A percentile compares a stretch with the other conserved stretches of the same genome.
These are phyloP conservation scores for Nasonovia ribisnigri DNA, from an alignment of 2,888 invertebrate genomes.

Conservation along the genomic window DNA sequence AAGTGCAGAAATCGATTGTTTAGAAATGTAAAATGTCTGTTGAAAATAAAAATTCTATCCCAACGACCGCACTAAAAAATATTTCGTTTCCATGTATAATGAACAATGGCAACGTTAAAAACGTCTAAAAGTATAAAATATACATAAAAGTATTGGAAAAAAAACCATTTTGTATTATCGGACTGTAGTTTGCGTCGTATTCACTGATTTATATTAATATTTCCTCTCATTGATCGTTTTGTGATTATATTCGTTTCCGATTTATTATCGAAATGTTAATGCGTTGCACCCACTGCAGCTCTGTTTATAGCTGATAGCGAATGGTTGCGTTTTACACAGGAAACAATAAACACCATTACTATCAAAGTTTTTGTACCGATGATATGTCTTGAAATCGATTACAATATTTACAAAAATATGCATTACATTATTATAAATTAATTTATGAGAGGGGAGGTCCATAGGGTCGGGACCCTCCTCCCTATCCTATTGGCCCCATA, in stretches of 20 bases:
- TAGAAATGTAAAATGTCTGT: background rate
- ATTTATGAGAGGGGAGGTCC: too few species aligned
- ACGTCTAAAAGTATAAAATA: background rate
- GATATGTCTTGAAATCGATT: background rate
- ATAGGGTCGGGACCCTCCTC: too few species aligned
- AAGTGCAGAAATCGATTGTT: background rate
- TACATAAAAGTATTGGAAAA: background rate
- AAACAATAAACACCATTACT: background rate
- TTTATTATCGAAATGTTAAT: background rate
- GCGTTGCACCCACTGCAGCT: background rate
- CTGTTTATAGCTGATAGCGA: background rate
- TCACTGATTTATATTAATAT: background rate
- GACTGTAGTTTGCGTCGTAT: background rate
- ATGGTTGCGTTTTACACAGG: background rate
- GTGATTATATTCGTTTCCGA: background rate
- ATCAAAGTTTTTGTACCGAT: background rate
- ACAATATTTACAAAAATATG: background rate
- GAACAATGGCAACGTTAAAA: background rate
- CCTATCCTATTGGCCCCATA: too few species aligned
- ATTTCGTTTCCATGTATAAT: background rate
- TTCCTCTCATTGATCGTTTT: background rate
- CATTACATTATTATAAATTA: background rate
- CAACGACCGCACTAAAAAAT: background rate
- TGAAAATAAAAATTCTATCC: background rate
- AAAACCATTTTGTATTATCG: background rate